A percentile compares a stretch with the other conserved stretches of the same genome.
phyloP scores from a whole-genome alignment of 2,888 invertebrate genomes.

The Junonia oenone region DNA sequence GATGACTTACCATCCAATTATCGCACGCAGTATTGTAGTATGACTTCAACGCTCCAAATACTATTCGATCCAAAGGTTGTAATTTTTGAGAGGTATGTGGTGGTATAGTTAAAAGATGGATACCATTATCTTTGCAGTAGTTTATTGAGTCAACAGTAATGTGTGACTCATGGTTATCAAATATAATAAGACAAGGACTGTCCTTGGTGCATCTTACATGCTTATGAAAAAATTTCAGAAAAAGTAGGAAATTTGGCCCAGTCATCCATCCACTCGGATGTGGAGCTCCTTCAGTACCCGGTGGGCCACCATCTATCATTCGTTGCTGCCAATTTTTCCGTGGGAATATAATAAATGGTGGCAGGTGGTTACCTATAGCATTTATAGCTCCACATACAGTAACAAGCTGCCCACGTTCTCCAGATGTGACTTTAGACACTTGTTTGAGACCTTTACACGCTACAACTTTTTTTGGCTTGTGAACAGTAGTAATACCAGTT shows the following conservation, averaged over 20 bases:
- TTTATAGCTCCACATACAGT: conserved; percentile 42
- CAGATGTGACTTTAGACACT: conserved; percentile 46
- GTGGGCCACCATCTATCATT: conserved; percentile 43
- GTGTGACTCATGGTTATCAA: conserved; percentile 41
- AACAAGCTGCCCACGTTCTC: conserved; percentile 44
- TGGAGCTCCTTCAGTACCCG: conserved; percentile 23
- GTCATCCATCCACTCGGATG: conserved; percentile 44
- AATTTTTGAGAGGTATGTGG: not conserved
- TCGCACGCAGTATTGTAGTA: conserved; percentile 31
- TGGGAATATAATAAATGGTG: conserved; percentile 43
- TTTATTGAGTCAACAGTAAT: conserved; percentile 36
- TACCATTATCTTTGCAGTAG: conserved; percentile 43
- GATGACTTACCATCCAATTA: conserved; percentile 41
- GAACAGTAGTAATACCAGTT: not conserved
- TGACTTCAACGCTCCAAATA: conserved; percentile 40
- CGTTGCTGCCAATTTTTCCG: conserved; percentile 30
- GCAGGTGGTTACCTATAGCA: conserved; percentile 43
- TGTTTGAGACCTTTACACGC: conserved; percentile 41
- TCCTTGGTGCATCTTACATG: conserved; percentile 34
- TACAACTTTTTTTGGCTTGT: not conserved
- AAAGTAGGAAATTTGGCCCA: conserved; percentile 33
- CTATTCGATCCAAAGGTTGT: not conserved
- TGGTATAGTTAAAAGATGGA: conserved; percentile 39
- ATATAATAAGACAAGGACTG: conserved; percentile 15
- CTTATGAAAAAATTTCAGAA: conserved; percentile 39